A percentile compares a stretch with the other conserved stretches of the same genome.
Evolutionary conservation across 2,888 invertebrate genomes (phyloP).

Genomic region (Rhagonycha fulva): DNA sequence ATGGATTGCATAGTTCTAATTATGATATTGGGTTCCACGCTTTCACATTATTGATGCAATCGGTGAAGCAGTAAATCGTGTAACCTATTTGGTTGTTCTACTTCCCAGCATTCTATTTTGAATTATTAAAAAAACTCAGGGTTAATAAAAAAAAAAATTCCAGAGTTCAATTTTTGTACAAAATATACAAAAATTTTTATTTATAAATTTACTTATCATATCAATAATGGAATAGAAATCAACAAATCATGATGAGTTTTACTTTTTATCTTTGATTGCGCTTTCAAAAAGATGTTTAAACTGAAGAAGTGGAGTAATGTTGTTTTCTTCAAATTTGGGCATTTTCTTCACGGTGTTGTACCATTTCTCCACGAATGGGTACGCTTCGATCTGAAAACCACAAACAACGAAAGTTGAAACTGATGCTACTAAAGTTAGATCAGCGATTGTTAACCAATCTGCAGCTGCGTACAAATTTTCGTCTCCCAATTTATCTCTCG

Average conservation of each 20-base stretch:
- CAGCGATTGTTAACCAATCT: conserved; percentile 75
- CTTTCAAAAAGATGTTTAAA: conserved; percentile 48
- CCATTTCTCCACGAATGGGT: conserved; percentile 70
- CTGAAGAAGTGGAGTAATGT: conserved; percentile 44
- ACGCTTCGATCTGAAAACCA: conserved; percentile 68
- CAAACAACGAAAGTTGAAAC: conserved; percentile 71
- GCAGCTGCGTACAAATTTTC: conserved; percentile 68
- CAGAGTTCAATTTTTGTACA: no score
- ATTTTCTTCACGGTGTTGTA: conserved; percentile 62
- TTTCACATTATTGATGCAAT: no score
- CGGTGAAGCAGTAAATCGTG: no score
- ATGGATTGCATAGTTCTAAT: no score
- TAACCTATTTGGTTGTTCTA: no score
- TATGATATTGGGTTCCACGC: no score
- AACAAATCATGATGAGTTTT: background rate
- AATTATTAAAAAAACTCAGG: no score
- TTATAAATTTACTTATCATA: no score
- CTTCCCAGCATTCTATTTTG: no score
- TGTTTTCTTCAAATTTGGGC: conserved; percentile 60
- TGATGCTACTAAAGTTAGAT: conserved; percentile 69
- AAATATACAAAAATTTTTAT: no score
- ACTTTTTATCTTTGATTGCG: background rate
- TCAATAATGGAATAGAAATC: background rate
- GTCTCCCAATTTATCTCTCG: conserved; percentile 55
- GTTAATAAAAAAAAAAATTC: no score